A percentile compares a stretch with the other conserved stretches of the same genome.
Evolutionary conservation across 2,113 vertebrate genomes (phyloP).

Genomic region (Microtus pennsylvanicus): DNA sequence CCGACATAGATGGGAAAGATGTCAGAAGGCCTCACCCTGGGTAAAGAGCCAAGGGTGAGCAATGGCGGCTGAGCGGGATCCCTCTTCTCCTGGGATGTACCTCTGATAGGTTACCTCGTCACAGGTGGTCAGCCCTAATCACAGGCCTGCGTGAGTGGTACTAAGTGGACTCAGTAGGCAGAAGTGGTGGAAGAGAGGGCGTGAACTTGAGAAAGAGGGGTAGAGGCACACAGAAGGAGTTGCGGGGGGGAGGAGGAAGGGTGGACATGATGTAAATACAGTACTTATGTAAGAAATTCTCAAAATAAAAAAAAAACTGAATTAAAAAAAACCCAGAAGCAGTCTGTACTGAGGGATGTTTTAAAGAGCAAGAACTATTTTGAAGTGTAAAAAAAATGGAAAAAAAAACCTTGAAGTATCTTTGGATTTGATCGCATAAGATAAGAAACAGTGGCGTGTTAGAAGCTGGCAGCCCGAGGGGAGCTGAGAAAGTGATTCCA

Average conservation of each 20-base stretch:
- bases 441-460: neutral
- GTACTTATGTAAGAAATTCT: neutral
- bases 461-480: neutral
- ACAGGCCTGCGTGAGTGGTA: no score
- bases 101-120: neutral
- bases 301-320: neutral
- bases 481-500: neutral
- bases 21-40: neutral
- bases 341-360: neutral
- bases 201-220: neutral
- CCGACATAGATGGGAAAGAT: neutral
- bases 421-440: neutral
- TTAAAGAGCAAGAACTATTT: constrained; percentile 22
- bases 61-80: neutral
- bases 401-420: neutral
- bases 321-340: neutral
- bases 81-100: neutral
- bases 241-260: fast-evolving
- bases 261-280: neutral
- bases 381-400: neutral
- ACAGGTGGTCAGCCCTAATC: neutral
- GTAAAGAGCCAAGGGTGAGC: neutral
- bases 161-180: neutral
- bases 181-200: neutral
- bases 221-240: neutral